Evolutionary conservation across 2,113 vertebrate genomes (phyloP), one percentile per base, ranked within the genome.

Genomic region (Gasterosteus aculeatus): DNA sequence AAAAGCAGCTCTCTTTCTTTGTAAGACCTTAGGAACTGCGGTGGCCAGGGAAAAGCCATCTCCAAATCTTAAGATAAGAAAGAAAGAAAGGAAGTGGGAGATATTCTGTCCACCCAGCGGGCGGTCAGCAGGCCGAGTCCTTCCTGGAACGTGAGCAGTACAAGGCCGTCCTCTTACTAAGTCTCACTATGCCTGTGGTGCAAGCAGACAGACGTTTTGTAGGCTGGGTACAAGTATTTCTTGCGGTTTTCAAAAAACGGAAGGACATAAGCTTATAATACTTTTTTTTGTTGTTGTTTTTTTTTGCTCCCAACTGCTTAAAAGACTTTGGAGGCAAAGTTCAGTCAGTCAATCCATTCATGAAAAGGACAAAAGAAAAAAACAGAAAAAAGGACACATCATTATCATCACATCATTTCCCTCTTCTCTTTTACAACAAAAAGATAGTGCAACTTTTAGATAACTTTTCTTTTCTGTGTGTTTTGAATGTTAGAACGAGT

Each of bases 401-500:
- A 69, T 80, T 62, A 83, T 77, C 72, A 79, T 88, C 73, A 88
- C 85, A 94, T 93, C 83, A 92, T 89, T 93, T 94, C 93, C 93
- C 93, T 95, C 93, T 91, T 92, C 84, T 86, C 84, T 90, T 89
- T 85, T 59, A 89, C 91, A 95, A 96, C 94, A 94, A 94, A 93
- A 94, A 95, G 93, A 95, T 97, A 97, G 97, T 98, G 97, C 97
- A 97, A 97, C 95, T 95, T 96, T 90, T 81, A 91, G 89, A 85
- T 87, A 90, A 88, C 83, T 77, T 91, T 89, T 92, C 79, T 92
- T 85, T 82, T 74, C 77, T 85, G 51, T 51, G 81, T 87, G 69
- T 88, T 90, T 51, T 95, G 92, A 94, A 94, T 92, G 95, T 95
- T 94, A 93, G 90, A 76, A 95, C 85, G 86, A 89, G 94, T 94